Evolutionary conservation across 1,140 invertebrate genomes (phyloP).

Genomic region (Cyclina sinensis): DNA sequence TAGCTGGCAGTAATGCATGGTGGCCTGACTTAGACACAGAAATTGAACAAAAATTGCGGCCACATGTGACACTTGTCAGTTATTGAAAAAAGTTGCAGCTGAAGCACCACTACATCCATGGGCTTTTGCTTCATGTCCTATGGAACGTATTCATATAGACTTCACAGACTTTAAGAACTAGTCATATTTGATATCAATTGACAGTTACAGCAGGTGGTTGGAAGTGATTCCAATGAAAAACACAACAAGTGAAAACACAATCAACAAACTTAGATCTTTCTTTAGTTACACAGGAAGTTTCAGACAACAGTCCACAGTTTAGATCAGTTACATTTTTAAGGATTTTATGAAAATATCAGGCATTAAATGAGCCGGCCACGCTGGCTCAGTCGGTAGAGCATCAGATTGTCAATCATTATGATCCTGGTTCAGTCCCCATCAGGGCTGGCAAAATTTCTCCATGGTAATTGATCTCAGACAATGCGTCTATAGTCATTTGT

Average conservation of each 20-base stretch:
- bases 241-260: no score
- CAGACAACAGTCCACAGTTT: conserved; percentile 78
- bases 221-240: no score
- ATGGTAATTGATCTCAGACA: no score
- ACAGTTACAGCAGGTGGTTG: no score
- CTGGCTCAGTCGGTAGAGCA: no score
- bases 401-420: no score
- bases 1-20: conserved; percentile 85
- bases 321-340: conserved; percentile 72
- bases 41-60: conserved; percentile 79
- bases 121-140: background rate
- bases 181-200: background rate
- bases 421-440: no score
- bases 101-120: background rate
- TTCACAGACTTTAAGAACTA: background rate
- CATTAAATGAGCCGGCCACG: no score
- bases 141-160: background rate
- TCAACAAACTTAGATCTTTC: no score
- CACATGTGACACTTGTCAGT: background rate
- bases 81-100: no score
- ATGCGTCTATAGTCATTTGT: no score
- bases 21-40: conserved; percentile 87
- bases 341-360: conserved; percentile 71
- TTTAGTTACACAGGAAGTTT: conserved; percentile 59
- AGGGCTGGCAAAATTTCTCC: no score